A percentile compares a stretch with the other conserved stretches of the same genome.
Conservation (phyloP, 2,888 invertebrate genomes). For the Nomada ruficornis region DNA sequence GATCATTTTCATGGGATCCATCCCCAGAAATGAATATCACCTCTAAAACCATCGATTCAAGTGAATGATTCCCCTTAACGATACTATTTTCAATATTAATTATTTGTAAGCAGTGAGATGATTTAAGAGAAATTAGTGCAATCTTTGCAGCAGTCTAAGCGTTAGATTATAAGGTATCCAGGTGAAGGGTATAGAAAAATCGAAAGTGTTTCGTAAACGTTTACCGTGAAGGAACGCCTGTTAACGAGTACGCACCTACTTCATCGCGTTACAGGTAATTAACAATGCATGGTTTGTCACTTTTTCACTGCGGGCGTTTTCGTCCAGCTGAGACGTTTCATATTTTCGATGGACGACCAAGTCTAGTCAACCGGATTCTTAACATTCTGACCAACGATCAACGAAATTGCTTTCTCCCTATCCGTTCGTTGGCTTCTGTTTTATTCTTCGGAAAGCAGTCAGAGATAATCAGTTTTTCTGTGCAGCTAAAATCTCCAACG, state of each 20-base stretch:
- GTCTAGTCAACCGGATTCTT: slow-evolving; percentile 43
- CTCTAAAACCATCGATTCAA: not conserved
- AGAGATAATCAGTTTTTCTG: slow-evolving; percentile 50
- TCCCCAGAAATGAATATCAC: not conserved
- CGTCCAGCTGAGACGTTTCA: slow-evolving; percentile 1
- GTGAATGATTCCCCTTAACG: not conserved
- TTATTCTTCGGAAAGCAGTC: slow-evolving; percentile 22
- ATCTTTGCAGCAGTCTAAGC: not conserved
- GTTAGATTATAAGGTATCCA: not conserved
- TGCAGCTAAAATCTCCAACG: not conserved
- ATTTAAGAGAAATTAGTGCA: not conserved
- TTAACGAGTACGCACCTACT: not conserved
- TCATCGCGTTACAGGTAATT: slow-evolving; percentile 3
- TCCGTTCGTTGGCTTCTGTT: slow-evolving; percentile 28
- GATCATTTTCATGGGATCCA: slow-evolving; percentile 12
- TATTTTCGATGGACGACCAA: slow-evolving; percentile 30
- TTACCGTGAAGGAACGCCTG: not conserved
- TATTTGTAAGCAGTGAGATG: not conserved
- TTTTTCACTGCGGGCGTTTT: slow-evolving; percentile 21
- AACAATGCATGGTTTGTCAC: slow-evolving; percentile 43
- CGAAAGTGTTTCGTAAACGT: slow-evolving; percentile 1
- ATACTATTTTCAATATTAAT: not conserved
- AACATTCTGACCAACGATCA: slow-evolving; percentile 62
- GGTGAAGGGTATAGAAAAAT: not conserved
- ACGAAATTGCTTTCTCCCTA: slow-evolving; percentile 64